Base-by-base conservation (phyloP, 2,888 invertebrate species). In the Beris chalybata region DNA sequence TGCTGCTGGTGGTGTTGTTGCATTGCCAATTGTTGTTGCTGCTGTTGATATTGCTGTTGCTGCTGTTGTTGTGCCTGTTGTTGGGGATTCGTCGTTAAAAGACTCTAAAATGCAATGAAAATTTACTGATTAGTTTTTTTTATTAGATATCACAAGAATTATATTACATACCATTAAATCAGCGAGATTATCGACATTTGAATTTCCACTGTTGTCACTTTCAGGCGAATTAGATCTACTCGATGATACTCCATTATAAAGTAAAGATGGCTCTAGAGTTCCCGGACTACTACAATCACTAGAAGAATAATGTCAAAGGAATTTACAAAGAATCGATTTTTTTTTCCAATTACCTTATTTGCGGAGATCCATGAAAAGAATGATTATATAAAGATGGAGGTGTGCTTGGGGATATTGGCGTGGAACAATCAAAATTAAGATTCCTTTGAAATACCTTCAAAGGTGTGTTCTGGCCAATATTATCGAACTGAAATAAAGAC, bases 371-470 rank as follows among this genome's bases (percentile, higher is more conserved):
- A 75, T 78, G 78, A 74, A 79, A 79, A 73, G 79, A 79, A 72
- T 77, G 77, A 76, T 77, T 78, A 74, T 79, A 78, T 74, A 78
- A 74, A 75, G 79, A 78, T 73, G 80, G 76, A 73, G 80, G 78
- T 75, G 80, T 79, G 75, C 79, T 78, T 71, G 80, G 79, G 74
- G 80, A 79, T 75, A 80, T 78, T 73, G 80, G 79, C 76, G 79
- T 77, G 74, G 79, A 78, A 76, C 79, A 78, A 76, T 80, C 80
- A 79, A 79, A 80, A 76, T 78, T 80, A 74, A 80, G 76, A 75
- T 79, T 80, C 77, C 79, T 78, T 79, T 79, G 80, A 75, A 79
- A 78, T 74, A 76, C 78, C 76, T 78, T 79, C 75, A 79, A 76
- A 75, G 79, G 79, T 76, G 78, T 78, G 76, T 78, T 79, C 76